Evolutionary conservation across 2,888 invertebrate species (phyloP), one percentile per base, ranked within the genome.

Genomic region (Oithona nana): DNA sequence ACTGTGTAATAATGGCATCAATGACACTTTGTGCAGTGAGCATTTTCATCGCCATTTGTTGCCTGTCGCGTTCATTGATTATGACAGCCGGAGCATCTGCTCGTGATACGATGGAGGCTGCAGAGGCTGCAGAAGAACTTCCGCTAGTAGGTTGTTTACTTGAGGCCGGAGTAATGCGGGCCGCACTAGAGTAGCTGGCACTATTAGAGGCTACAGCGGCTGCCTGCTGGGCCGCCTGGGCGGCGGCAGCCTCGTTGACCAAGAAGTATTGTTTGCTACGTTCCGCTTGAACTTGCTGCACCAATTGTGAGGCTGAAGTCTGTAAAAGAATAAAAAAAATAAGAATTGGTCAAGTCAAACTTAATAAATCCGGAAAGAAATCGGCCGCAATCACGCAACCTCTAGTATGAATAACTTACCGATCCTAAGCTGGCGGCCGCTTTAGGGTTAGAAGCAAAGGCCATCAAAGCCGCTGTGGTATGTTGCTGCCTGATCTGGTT

Each of bases 161-260:
- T 49, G 49, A 49, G 16, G 22, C 54, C 13, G 61, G 49, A n/a
- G 61, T n/a, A 28, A 57, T 39, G n/a, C 31, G 13, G 6, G 8
- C 16, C 6, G 39, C 39, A 39, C 39, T 39, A 39, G 39, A 39
- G 16, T 39, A 39, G n/a, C n/a, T n/a, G n/a, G n/a, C n/a, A n/a
- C n/a, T n/a, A 39, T 30, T 55, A 29, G 61, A 31, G 1, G 64
- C 60, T 24, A 52, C 59, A 24, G 52, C 62, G 31, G 63, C 24
- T 65, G 64, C 54, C 28, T 28, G 4, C 28, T 11, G 30, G 31
- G 63, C 26, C 64, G 39, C 26, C 16, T 30, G 30, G 26, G 64
- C 13, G 30, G 49, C 61, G 29, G 39, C 57, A 51, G 62, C 64
- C 28, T 67, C 31, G 48, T 28, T 57, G n/a, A 3, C 57, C 57